These are phyloP conservation scores for Addax nasomaculatus DNA, from an alignment of 2,113 vertebrate species.

Conservation along the genomic window DNA sequence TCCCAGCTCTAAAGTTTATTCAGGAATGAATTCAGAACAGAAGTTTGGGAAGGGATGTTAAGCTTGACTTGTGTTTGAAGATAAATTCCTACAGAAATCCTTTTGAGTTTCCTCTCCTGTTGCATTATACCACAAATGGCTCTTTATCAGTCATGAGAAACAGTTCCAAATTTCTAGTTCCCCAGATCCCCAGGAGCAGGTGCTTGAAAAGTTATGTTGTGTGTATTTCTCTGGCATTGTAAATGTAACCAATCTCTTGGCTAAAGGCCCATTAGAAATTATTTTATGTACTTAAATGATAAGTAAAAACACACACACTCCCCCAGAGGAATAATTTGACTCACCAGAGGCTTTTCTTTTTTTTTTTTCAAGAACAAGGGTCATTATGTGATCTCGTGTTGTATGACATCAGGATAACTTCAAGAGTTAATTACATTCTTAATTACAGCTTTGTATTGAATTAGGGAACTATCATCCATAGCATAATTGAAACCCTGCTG, in stretches of 20 bases:
- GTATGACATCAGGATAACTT: slow-evolving; percentile 75
- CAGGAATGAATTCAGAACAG: neutral
- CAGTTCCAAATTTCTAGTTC: neutral
- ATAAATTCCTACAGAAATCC: neutral
- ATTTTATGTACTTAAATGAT: slow-evolving; percentile 53
- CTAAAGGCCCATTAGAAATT: slow-evolving; percentile 46
- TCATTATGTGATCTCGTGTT: slow-evolving; percentile 62
- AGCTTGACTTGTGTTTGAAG: neutral
- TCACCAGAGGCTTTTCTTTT: slow-evolving; percentile 39
- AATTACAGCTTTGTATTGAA: slow-evolving; percentile 80
- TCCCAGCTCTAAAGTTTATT: accelerated
- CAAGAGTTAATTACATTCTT: slow-evolving; percentile 81
- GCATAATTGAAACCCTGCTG: slow-evolving; percentile 83
- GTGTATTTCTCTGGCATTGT: neutral
- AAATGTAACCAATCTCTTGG: neutral
- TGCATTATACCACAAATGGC: neutral
- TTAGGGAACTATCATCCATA: slow-evolving; percentile 74
- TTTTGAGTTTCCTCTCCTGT: neutral
- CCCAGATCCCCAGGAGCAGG: neutral
- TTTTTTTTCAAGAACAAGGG: slow-evolving; percentile 36
- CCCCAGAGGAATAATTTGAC: slow-evolving; percentile 33
- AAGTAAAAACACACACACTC: neutral
- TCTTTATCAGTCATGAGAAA: neutral
- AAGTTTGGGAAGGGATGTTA: no score
- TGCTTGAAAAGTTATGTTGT: neutral